These are phyloP conservation scores for Hycleus cichorii DNA, from an alignment of 1,140 invertebrate species.

Conservation along the genomic window DNA sequence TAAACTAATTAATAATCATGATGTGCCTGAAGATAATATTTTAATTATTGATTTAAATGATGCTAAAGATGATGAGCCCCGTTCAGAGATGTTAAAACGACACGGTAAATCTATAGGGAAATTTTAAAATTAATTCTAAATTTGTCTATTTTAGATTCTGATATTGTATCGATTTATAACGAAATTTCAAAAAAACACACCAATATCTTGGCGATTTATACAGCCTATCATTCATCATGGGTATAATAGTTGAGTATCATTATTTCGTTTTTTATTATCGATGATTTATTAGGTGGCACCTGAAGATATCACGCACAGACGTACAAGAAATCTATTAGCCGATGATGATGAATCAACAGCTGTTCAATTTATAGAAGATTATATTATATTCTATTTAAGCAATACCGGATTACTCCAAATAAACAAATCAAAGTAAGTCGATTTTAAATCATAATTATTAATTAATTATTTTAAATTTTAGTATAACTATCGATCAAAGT, in stretches of 20 bases:
- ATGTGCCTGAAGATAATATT: conserved; percentile 31
- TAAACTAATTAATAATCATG: conserved; percentile 22
- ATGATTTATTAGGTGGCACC: conserved; percentile 19
- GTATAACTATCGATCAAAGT: neutral
- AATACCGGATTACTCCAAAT: neutral
- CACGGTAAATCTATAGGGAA: conserved; percentile 39
- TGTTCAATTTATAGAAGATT: neutral
- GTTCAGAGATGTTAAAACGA: conserved; percentile 38
- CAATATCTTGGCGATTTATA: conserved; percentile 35
- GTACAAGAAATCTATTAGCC: conserved; percentile 7
- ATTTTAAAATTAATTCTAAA: conserved; percentile 4
- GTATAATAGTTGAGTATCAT: conserved; percentile 30
- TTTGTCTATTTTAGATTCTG: conserved; percentile 27
- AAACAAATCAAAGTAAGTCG: neutral
- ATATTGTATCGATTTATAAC: conserved; percentile 30
- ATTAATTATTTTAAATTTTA: neutral
- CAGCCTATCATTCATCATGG: conserved; percentile 35
- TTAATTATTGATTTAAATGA: conserved; percentile 42
- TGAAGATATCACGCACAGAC: conserved; percentile 16
- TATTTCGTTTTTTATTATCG: conserved; percentile 3
- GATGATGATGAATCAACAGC: neutral
- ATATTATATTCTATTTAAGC: conserved; percentile 1
- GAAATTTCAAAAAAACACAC: conserved; percentile 24
- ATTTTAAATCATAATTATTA: neutral
- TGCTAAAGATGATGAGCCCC: conserved; percentile 36